Base-by-base conservation (phyloP, 1,140 invertebrate genomes). In the Drosophila seguyi region DNA sequence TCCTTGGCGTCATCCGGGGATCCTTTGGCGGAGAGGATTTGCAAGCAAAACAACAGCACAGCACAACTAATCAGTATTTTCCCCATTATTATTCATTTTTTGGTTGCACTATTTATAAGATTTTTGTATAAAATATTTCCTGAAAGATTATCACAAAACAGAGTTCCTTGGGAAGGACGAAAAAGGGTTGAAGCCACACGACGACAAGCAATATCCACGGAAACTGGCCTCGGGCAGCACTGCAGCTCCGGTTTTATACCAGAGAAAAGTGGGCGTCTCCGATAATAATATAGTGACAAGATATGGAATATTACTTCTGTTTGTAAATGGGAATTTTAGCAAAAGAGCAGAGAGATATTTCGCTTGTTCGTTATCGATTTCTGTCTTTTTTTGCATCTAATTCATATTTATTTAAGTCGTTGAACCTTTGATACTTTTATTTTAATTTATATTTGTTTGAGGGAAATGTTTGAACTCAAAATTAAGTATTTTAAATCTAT, bases 11-110 rank as follows among this genome's bases (percentile, higher is more conserved):
- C 42, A 6, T 68, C 29, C 6, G 11, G 11, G 10, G 36, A 39
- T 48, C 22, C 55, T n/a, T 48, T 29, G 6, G 18, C 27, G 4
- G 25, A 18, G 6, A 48, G 7, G 6, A 76, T 11, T 36, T 60
- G 41, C 14, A 75, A 20, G 34, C 71, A 74, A 18, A 75, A 14
- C 18, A 63, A 41, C 4, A 75, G 20, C 11, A 67, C 36, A 16
- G 38, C 44, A 47, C 44, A 47, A 16, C 14, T 39, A 27, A 7
- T 16, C 2, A 5, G 31, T 16, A 55, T 56, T 47, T n/a, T 10
- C 1, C 2, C n/a, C 74, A 76, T 76, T 41, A 76, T 76, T 4
- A 36, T 18, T 31, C 74, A 76, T 76, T 76, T 66, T 76, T 76
- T 31, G 18, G 6, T 39, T n/a, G 4, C 4, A 63, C 11, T 18